Percentiles rank a stretch among this genome's conserved stretches.
Conservation (phyloP, 1,140 invertebrate genomes). For the Paraescarpia echinospica region DNA sequence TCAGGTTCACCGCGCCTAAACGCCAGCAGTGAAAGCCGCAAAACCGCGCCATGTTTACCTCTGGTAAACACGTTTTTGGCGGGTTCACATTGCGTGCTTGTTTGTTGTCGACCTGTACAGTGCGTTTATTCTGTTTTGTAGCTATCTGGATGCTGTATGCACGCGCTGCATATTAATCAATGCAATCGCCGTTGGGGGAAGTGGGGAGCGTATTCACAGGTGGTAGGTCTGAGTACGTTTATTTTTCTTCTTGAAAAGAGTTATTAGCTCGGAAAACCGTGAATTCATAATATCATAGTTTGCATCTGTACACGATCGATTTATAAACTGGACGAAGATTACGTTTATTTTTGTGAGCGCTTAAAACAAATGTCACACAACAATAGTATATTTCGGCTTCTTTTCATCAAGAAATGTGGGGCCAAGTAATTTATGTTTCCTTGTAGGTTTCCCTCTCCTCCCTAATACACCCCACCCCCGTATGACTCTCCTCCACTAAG, state of each 20-base stretch:
- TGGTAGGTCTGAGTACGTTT: not conserved
- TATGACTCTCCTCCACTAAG: not conserved
- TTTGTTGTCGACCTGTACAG: conserved; percentile 4
- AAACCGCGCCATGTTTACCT: conserved; percentile 3
- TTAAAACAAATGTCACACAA: not conserved
- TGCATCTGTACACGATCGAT: not conserved
- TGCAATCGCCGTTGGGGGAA: not conserved
- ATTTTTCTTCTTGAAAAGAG: not conserved
- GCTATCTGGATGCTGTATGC: not conserved
- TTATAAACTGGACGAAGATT: not conserved
- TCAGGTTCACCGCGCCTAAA: not conserved
- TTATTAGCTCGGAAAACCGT: not conserved
- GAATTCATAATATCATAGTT: not conserved
- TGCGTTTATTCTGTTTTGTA: conserved; percentile 6
- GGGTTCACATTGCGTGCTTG: not conserved
- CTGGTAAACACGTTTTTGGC: not conserved
- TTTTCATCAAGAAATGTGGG: not conserved
- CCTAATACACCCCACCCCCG: no score
- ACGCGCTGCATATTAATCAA: conserved; percentile 5
- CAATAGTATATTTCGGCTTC: not conserved
- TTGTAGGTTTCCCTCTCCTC: not conserved
- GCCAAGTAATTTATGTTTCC: not conserved
- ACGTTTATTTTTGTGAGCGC: not conserved
- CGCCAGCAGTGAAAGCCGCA: not conserved
- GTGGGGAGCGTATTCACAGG: not conserved